These are phyloP conservation scores for Typhlichthys eigenmanni DNA, from an alignment of 2,797 vertebrate genomes.

Conservation along the genomic window DNA sequence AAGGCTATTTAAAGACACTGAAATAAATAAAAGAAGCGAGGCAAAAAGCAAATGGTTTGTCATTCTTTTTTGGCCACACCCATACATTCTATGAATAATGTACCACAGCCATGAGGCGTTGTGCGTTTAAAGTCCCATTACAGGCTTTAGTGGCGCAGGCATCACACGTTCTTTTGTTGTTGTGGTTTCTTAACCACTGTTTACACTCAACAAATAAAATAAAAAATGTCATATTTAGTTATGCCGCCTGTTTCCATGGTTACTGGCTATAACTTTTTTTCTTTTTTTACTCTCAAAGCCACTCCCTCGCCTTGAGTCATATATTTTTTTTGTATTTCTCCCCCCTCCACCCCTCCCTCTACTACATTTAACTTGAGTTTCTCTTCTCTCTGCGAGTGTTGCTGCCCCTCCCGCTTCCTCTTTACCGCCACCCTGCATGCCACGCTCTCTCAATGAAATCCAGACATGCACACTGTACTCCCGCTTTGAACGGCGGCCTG, in stretches of 20 bases:
- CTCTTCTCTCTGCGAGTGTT: conserved; percentile 41
- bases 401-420: conserved; percentile 56
- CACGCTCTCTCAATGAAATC: conserved; percentile 69
- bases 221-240: conserved; percentile 44
- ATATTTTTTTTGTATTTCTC: conserved; percentile 6
- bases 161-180: conserved; percentile 17
- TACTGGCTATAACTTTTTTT: conserved; percentile 55
- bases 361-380: conserved; percentile 49
- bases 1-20: conserved; percentile 36
- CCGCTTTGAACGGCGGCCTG: conserved; percentile 31
- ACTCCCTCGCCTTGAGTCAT: conserved; percentile 43
- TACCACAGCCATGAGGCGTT: conserved; percentile 13
- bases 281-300: conserved; percentile 31
- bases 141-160: conserved; percentile 12
- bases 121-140: conserved; percentile 12
- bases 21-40: conserved; percentile 16
- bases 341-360: conserved; percentile 21
- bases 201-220: conserved; percentile 48
- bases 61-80: conserved; percentile 5
- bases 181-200: conserved; percentile 32
- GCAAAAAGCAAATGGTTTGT: conserved; percentile 5
- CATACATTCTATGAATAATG: conserved; percentile 2
- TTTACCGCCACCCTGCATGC: conserved; percentile 37
- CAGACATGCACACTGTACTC: conserved; percentile 68
- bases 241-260: conserved; percentile 61